Conservation (phyloP, 2,797 vertebrate genomes). For the Danio kyathit region DNA sequence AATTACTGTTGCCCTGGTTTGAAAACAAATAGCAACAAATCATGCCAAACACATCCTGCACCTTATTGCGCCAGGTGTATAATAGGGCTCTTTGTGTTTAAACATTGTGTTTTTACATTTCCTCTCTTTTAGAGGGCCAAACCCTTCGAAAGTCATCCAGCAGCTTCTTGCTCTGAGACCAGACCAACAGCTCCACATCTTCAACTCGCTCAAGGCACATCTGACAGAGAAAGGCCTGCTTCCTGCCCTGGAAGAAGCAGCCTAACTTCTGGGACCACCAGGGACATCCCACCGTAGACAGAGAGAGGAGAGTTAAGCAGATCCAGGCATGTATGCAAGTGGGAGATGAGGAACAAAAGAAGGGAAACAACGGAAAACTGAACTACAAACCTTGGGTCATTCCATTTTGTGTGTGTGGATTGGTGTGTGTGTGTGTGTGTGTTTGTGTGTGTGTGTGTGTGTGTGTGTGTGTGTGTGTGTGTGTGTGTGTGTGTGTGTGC, state of each 20-base stretch:
- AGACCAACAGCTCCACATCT: slow-evolving; percentile 96
- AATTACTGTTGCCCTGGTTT: too few relatives aligned
- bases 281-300: not conserved
- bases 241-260: slow-evolving; percentile 75
- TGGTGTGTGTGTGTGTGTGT: slow-evolving; percentile 25
- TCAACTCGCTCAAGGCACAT: slow-evolving; percentile 92
- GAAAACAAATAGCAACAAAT: too few relatives aligned
- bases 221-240: slow-evolving; percentile 90
- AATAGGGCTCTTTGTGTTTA: too few relatives aligned
- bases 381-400: slow-evolving; percentile 71
- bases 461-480: slow-evolving; percentile 8
- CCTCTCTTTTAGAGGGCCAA: slow-evolving; percentile 87
- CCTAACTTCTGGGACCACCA: slow-evolving; percentile 59
- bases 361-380: slow-evolving; percentile 48
- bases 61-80: too few relatives aligned
- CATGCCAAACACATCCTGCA: too few relatives aligned
- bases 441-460: slow-evolving; percentile 40
- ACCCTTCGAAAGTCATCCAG: slow-evolving; percentile 94
- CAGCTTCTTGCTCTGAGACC: slow-evolving; percentile 93
- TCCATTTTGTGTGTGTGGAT: slow-evolving; percentile 67
- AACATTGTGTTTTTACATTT: not conserved
- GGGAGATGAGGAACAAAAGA: slow-evolving; percentile 48
- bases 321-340: slow-evolving; percentile 39
- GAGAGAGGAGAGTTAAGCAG: slow-evolving; percentile 20
- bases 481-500: not conserved